Evolutionary conservation across 2,113 vertebrate species (phyloP), one percentile per base, ranked within the genome.

Genomic region (Antechinus flavipes): DNA sequence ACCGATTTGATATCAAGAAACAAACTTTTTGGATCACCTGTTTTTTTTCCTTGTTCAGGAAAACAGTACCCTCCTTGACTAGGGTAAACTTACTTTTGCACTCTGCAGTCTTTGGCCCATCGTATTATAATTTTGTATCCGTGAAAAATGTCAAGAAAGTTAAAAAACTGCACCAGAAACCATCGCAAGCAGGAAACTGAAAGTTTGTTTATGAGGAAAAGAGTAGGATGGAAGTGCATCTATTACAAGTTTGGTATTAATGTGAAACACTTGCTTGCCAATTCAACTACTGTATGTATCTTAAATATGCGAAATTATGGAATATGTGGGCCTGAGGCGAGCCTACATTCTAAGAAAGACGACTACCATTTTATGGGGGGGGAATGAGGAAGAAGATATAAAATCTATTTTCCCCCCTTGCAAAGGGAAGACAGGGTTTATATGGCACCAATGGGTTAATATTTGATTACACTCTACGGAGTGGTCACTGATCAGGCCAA

Each of bases 391-490:
- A 96, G 61, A 92, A 54, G 22, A 26, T 47, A n/a, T 52, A 89
- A 96, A 95, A 76, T 91, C 94, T 22, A 42, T 47, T 46, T 76
- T 55, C 84, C 35, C 5, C 68, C 26, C 93, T 46, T 97, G 91
- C 0, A 50, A 93, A 95, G 96, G 97, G 94, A 96, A 56, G 52
- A 90, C 61, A 91, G 94, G 97, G 97, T 97, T 98, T 95, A 42
- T 49, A 49, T 61, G 97, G 96, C 95, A 93, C 93, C 97, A 2
- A 94, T 84, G 93, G 96, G 95, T 91, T 53, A 96, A 90, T 94
- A 97, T 97, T 97, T 92, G 96, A 98, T 95, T 97, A 98, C 98
- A 98, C 98, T 98, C 97, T 98, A 97, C 90, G 89, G 97, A 95
- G 95, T 95, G 96, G 95, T 96, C 96, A 90, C 94, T 42, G 50